A percentile compares a stretch with the other conserved stretches of the same genome.
phyloP scores from a whole-genome alignment of 2,888 invertebrate species.

The Melieria crassipennis region DNA sequence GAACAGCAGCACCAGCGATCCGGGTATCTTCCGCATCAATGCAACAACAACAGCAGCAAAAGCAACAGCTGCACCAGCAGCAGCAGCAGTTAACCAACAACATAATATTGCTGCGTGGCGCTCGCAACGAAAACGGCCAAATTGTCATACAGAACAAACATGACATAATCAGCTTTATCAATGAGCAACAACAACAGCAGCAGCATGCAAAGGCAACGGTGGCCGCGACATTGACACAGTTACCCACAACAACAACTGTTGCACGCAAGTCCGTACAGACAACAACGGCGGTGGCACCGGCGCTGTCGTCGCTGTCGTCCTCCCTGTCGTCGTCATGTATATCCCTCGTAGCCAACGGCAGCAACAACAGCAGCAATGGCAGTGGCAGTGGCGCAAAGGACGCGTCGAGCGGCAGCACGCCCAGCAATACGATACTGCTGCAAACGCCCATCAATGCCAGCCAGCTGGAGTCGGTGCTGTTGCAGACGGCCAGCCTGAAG shows the following conservation, averaged over 20 bases:
- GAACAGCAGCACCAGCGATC: constrained; percentile 49
- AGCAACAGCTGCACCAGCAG: constrained; percentile 47
- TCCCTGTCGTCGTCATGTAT: constrained; percentile 44
- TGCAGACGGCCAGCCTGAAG: constrained; percentile 51
- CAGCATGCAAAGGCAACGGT: constrained; percentile 50
- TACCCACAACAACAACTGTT: constrained; percentile 60
- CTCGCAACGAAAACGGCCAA: constrained; percentile 66
- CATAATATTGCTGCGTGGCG: constrained; percentile 65
- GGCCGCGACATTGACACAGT: constrained; percentile 59
- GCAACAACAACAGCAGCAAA: constrained; percentile 54
- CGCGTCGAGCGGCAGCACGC: constrained; percentile 32
- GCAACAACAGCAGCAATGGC: constrained; percentile 33
- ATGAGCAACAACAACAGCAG: constrained; percentile 54
- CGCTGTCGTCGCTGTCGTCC: constrained; percentile 7
- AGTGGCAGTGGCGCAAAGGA: constrained; percentile 23
- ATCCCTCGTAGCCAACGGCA: constrained; percentile 46
- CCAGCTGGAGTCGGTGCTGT: constrained; percentile 61
- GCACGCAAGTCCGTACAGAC: constrained; percentile 58
- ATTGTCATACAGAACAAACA: constrained; percentile 66
- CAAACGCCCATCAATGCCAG: constrained; percentile 65
- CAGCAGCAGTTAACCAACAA: constrained; percentile 56
- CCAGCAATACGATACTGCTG: constrained; percentile 59
- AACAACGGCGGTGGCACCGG: constrained; percentile 39
- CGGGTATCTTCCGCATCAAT: constrained; percentile 54
- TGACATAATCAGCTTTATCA: constrained; percentile 65